Percentiles rank a stretch among this genome's conserved stretches.
phyloP scores from a whole-genome alignment of 1,140 invertebrate genomes.

The Phortica variegata region DNA sequence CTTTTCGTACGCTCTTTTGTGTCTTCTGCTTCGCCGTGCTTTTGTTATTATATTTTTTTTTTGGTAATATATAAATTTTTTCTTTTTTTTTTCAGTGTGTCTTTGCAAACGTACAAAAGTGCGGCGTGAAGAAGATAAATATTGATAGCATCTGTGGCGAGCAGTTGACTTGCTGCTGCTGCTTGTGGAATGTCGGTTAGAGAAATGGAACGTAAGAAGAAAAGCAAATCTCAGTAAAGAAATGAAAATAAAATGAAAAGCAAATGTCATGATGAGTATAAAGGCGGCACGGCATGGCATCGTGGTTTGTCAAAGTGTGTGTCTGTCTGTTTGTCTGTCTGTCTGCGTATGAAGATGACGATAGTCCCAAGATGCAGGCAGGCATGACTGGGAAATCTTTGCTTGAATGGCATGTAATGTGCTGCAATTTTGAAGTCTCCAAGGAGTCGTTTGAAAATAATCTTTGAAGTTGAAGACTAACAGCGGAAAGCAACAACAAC shows the following conservation, averaged over 20 bases:
- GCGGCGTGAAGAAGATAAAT: conserved; percentile 32
- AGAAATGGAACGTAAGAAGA: conserved; percentile 13
- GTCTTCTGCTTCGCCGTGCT: conserved; percentile 10
- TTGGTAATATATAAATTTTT: too few species aligned
- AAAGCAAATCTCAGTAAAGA: conserved; percentile 6
- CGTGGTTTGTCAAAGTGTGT: too few species aligned
- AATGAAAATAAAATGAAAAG: conserved; percentile 32
- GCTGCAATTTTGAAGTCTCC: conserved; percentile 42
- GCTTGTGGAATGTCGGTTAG: conserved; percentile 1
- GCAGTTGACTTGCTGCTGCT: too few species aligned
- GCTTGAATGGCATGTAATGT: conserved; percentile 37
- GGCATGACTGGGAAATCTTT: conserved; percentile 17
- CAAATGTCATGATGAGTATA: conserved; percentile 2
- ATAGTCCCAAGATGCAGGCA: background rate
- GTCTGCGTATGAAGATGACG: too few species aligned
- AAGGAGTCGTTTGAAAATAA: too few species aligned
- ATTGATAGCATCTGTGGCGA: conserved; percentile 47
- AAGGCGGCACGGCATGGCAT: too few species aligned
- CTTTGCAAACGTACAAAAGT: background rate
- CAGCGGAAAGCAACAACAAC: too few species aligned
- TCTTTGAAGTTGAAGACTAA: too few species aligned
- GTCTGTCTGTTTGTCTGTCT: too few species aligned
- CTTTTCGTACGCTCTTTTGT: too few species aligned
- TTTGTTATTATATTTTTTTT: too few species aligned
- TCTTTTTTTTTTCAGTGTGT: too few species aligned